Percentiles rank a stretch among this genome's conserved stretches.
phyloP scores from a whole-genome alignment of 2,113 vertebrate genomes.

The Mobula hypostoma region DNA sequence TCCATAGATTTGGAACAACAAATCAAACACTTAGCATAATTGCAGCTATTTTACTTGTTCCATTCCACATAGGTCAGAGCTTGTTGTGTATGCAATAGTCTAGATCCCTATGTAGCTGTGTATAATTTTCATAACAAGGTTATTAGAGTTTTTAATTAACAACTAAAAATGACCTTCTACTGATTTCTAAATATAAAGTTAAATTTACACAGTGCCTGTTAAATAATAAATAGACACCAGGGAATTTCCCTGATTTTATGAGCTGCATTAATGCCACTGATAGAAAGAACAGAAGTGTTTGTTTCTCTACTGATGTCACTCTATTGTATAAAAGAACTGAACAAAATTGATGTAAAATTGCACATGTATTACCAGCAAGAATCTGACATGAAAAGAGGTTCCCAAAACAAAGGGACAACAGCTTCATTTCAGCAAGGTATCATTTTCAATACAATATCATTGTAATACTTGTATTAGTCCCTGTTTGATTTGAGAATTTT shows the following conservation, averaged over 20 bases:
- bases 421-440: not conserved
- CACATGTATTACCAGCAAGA: not conserved
- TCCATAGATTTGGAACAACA: not conserved
- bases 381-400: not conserved
- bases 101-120: not conserved
- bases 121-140: not conserved
- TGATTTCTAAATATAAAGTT: not conserved
- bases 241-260: not conserved
- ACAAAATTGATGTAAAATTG: not conserved
- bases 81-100: not conserved
- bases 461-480: not conserved
- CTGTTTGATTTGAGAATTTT: not conserved
- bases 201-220: not conserved
- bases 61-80: not conserved
- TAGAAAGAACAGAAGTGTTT: not conserved
- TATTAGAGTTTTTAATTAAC: not conserved
- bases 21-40: not conserved
- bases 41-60: not conserved
- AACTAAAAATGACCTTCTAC: not conserved
- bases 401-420: not conserved
- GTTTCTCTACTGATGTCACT: not conserved
- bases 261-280: not conserved
- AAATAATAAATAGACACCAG: not conserved
- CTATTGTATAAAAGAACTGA: not conserved
- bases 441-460: not conserved